phyloP scores from a whole-genome alignment of 2,797 vertebrate species.

The Eulemur rubriventer region DNA sequence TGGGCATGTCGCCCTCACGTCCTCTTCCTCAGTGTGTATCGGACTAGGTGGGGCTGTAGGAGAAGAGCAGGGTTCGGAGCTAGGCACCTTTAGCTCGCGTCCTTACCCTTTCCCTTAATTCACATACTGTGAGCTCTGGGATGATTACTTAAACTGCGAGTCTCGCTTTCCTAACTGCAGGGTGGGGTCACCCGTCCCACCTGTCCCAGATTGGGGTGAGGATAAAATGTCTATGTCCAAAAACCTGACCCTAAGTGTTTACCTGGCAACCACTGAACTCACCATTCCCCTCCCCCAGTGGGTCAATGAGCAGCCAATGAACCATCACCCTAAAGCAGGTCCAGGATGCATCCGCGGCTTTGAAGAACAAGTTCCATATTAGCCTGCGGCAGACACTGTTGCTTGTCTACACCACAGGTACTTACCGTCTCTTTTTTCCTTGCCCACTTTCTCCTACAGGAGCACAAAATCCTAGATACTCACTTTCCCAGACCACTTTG shows the following conservation, averaged over 20 bases:
- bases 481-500: not conserved
- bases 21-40: fast-evolving
- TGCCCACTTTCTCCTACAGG: not conserved
- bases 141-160: not conserved
- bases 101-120: not conserved
- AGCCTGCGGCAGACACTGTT: not conserved
- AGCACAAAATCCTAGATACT: not conserved
- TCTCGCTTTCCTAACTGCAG: not conserved
- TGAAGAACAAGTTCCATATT: too few relatives aligned
- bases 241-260: not conserved
- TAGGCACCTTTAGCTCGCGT: fast-evolving
- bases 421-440: not conserved
- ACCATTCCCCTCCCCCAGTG: fast-evolving
- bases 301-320: not conserved
- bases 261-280: not conserved
- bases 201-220: fast-evolving
- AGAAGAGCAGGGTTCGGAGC: not conserved
- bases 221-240: not conserved
- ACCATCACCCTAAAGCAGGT: not conserved
- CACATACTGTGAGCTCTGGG: too few relatives aligned
- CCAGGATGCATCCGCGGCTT: not conserved
- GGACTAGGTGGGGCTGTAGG: not conserved
- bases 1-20: not conserved
- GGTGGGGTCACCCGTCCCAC: not conserved
- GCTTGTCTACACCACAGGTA: not conserved